Evolutionary conservation across 2,888 invertebrate genomes (phyloP), one percentile per base, ranked within the genome.

Genomic region (Villa cingulata): DNA sequence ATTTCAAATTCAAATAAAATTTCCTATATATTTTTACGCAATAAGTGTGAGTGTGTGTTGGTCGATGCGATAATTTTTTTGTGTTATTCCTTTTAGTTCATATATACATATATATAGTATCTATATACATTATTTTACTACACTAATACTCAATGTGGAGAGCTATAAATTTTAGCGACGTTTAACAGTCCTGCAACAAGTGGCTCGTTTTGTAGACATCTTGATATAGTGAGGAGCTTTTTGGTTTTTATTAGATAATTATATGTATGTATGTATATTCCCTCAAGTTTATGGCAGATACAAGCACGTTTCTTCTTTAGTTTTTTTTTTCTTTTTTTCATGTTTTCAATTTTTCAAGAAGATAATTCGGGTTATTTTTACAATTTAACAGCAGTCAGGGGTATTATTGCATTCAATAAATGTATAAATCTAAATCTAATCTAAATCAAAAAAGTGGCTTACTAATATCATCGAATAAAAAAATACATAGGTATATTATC

Each of bases 151-250:
- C 46, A 41, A 46, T 42, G 46, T 46, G 48, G 57, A 49, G 51
- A 61, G 62, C 59, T 60, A 65, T 65, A 67, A 64, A 66, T 66
- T 63, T 60, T 53, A 61, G 60, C 60, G 61, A 62, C 63, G 60
- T 64, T 64, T 63, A 62, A 65, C 65, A 65, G 65, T 63, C 64
- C 60, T 56, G 66, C 66, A 66, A 66, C 66, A 66, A 66, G 66
- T 66, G 62, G 59, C 57, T 60, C 43, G 43, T 46, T 49, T 43
- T 43, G 46, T 49, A 48, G 47, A 53, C 48, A 52, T 51, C 51
- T 50, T 51, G 53, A 53, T 53, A 49, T 51, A 51, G 49, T 51
- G 51, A 49, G 51, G 51, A 49, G 50, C 49, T 49, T 49, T 51
- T 51, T 43, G 48, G 48, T 51, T 50, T 51, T 37, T n/a, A n/a